Base-by-base conservation (phyloP, 1,140 invertebrate genomes). In the Drosophila gunungcola region DNA sequence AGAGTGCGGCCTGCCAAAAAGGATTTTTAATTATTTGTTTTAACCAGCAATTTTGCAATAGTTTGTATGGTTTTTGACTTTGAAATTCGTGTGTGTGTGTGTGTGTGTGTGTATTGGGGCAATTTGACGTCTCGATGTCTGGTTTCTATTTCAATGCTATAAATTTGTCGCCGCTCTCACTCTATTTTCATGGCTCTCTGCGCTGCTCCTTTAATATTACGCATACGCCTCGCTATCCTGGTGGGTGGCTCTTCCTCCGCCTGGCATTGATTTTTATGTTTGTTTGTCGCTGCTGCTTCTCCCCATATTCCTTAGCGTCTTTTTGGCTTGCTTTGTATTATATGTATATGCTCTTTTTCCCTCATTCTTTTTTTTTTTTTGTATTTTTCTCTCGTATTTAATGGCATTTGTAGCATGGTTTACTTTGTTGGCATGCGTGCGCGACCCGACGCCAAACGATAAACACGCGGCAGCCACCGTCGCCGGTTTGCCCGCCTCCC, bases 401-500 rank as follows among this genome's bases (percentile, higher is more conserved):
- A 88, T 88, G 84, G 83, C 67, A 89, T 89, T 88, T 83, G 79
- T 89, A 88, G 83, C 84, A 63, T 76, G 84, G 79, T 88, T 88
- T 89, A 79, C 83, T 88, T 78, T 83, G 79, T 70, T 88, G 83
- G 83, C 83, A 89, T 88, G 83, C 83, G 83, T 89, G 83, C 67
- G 80, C 76, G 83, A 80, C 76, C 72, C 81, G 81, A 85, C 79
- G 79, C 67, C 67, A 58, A 73, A 72, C 83, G 83, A 89, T 88
- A 88, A 88, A 88, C 83, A 88, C 84, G 79, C 79, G 79, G 75
- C 73, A 43, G 63, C 51, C 54, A 65, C 61, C 58, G 70, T 58
- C 70, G 62, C 73, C 58, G 49, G 65, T 72, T 53, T 70, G 13
- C 75, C 67, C 41, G n/a, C 38, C 41, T 32, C 16, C 53, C 34